Conservation (phyloP, 2,113 vertebrate species). For the Brienomyrus longianalis region DNA sequence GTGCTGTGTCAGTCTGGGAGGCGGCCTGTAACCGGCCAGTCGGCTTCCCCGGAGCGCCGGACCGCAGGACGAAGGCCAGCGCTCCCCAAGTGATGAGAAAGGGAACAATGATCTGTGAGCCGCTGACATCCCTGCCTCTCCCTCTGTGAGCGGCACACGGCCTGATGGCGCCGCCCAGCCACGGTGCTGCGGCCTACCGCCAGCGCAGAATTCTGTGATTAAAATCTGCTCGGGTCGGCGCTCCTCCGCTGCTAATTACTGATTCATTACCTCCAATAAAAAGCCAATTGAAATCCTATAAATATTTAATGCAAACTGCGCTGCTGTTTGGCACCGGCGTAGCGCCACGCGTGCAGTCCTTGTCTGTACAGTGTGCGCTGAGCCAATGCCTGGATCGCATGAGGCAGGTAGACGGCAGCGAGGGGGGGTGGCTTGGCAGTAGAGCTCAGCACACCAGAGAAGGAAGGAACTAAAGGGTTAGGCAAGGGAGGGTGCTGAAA, state of each 20-base stretch:
- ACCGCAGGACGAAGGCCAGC: neutral
- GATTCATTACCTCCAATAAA: conserved; percentile 37
- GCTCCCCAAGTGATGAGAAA: neutral
- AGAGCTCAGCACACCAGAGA: neutral
- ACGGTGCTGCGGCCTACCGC: neutral
- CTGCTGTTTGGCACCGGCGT: conserved; percentile 26
- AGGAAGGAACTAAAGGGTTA: neutral
- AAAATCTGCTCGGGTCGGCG: conserved; percentile 24
- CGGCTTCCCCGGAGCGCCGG: neutral
- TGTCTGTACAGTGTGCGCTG: conserved; percentile 3
- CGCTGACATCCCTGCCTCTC: neutral
- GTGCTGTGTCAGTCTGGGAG: too few relatives aligned
- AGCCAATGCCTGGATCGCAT: neutral
- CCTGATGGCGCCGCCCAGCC: conserved; percentile 13
- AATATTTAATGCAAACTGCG: conserved; percentile 39
- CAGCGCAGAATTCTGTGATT: conserved; percentile 25
- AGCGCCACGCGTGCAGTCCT: conserved; percentile 25
- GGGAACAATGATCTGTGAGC: neutral
- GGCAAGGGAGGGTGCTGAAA: neutral
- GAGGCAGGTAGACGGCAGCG: too few relatives aligned
- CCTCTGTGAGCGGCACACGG: conserved; percentile 40
- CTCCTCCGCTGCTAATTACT: conserved; percentile 30
- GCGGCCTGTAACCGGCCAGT: neutral
- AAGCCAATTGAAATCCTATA: conserved; percentile 37
- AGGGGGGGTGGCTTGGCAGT: neutral